These are phyloP conservation scores for Helogale parvula DNA, from an alignment of 2,113 vertebrate species.

Conservation along the genomic window DNA sequence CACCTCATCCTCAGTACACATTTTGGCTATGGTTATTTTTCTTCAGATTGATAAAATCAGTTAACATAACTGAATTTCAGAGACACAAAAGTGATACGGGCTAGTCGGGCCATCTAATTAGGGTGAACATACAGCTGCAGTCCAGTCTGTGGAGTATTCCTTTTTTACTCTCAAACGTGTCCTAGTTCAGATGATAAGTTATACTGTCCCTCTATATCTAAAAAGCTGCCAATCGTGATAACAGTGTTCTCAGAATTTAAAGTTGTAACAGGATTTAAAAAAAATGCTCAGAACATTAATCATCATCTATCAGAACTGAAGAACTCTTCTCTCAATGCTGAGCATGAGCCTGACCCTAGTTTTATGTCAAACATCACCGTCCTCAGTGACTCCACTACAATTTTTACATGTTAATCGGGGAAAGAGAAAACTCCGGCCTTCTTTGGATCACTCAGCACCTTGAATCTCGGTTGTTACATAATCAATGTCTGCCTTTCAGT, in stretches of 20 bases:
- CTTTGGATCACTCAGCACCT: neutral
- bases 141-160: neutral
- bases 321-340: neutral
- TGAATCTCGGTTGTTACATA: neutral
- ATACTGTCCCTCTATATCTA: neutral
- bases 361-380: neutral
- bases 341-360: neutral
- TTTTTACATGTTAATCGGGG: neutral
- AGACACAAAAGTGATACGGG: neutral
- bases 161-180: neutral
- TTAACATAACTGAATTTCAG: neutral
- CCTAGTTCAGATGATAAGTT: neutral
- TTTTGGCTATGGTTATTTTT: neutral
- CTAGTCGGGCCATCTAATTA: neutral
- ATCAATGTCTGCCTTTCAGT: neutral
- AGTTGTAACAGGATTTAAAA: neutral
- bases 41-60: neutral
- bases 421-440: neutral
- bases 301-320: neutral
- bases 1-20: neutral
- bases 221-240: neutral
- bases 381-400: neutral
- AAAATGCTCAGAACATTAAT: neutral
- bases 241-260: neutral
- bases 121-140: fast-evolving